Evolutionary conservation across 2,888 invertebrate genomes (phyloP).

Genomic region (Yponomeuta plumbellus): DNA sequence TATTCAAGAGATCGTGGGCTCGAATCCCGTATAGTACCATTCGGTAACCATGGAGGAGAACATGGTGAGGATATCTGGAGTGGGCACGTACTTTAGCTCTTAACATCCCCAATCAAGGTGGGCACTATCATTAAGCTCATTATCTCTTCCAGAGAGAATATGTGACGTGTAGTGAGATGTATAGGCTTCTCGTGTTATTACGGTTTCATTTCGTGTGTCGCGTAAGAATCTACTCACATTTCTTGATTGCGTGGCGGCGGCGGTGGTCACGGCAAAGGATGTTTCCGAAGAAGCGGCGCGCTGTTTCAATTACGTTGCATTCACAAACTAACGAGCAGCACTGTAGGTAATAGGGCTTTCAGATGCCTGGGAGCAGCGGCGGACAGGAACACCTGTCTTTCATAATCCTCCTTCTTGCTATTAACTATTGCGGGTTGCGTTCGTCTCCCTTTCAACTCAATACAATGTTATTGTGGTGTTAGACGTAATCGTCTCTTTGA

Average conservation of each 20-base stretch:
- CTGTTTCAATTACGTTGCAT: slow-evolving; percentile 51
- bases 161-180: no score
- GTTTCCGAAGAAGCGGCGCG: slow-evolving; percentile 39
- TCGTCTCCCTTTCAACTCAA: neutral
- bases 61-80: no score
- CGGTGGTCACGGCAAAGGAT: slow-evolving; percentile 37
- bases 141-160: no score
- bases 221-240: neutral
- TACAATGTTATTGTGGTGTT: no score
- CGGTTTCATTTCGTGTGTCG: neutral
- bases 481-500: no score
- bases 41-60: no score
- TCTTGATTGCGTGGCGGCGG: neutral
- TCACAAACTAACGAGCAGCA: slow-evolving; percentile 48
- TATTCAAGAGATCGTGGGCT: no score
- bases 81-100: no score
- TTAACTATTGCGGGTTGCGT: neutral
- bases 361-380: slow-evolving; percentile 18
- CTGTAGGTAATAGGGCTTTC: slow-evolving; percentile 35
- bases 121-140: no score
- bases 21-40: no score
- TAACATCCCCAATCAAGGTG: no score
- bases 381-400: neutral
- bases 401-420: neutral
- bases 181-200: neutral